Conservation (phyloP, 2,113 vertebrate genomes). For the Anthoscopus minutus region DNA sequence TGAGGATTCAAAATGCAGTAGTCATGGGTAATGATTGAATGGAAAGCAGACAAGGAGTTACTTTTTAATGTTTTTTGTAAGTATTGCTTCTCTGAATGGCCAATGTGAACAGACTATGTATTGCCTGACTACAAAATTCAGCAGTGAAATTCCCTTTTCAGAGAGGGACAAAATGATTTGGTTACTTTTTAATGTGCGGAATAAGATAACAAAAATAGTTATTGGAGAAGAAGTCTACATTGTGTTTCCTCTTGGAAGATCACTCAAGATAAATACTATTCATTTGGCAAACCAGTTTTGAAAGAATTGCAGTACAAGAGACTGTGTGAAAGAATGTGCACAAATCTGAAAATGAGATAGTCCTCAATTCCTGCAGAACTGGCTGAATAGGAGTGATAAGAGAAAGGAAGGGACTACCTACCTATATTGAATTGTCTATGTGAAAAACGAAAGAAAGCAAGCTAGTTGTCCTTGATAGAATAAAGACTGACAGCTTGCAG, state of each 20-base stretch:
- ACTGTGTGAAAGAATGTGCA: background rate
- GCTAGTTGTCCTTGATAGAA: slow-evolving; percentile 17
- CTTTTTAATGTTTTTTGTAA: background rate
- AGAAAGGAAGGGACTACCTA: slow-evolving; percentile 8
- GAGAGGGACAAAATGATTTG: background rate
- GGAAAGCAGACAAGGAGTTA: background rate
- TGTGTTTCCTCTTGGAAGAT: slow-evolving; percentile 35
- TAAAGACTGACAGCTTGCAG: slow-evolving; percentile 13
- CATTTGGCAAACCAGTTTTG: background rate
- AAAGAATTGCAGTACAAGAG: background rate
- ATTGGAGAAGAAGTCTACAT: background rate
- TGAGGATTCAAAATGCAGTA: background rate
- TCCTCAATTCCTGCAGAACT: background rate
- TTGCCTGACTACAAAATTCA: slow-evolving; percentile 29
- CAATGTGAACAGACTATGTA: background rate
- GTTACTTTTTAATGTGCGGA: background rate
- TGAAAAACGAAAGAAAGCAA: background rate
- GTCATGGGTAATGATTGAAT: background rate
- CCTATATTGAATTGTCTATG: background rate
- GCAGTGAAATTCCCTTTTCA: slow-evolving; percentile 32
- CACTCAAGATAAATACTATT: slow-evolving; percentile 22
- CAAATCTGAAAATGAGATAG: slow-evolving; percentile 33
- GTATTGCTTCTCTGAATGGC: background rate
- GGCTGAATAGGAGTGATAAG: slow-evolving; percentile 47
- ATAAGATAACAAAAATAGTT: background rate